Conservation (phyloP, 2,797 vertebrate species). For the Sciaenops ocellatus region DNA sequence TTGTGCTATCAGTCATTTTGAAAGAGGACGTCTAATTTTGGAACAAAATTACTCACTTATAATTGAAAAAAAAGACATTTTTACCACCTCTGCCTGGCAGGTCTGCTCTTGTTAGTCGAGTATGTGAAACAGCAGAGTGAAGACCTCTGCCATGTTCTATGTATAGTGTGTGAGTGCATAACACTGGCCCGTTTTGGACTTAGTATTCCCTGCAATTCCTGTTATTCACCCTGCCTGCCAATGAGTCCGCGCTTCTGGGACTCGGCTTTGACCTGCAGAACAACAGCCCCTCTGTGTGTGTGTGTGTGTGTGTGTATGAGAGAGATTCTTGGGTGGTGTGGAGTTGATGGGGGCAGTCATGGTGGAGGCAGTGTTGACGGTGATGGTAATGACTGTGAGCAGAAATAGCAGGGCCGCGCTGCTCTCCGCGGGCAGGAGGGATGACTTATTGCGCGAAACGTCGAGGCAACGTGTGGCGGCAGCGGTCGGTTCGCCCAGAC, state of each 20-base stretch:
- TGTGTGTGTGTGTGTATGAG: constrained; percentile 8
- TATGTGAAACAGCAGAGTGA: constrained; percentile 25
- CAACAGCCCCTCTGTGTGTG: constrained; percentile 39
- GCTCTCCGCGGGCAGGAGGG: constrained; percentile 21
- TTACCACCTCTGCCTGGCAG: not conserved
- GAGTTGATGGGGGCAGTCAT: constrained; percentile 26
- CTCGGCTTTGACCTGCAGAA: constrained; percentile 47
- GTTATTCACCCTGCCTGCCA: constrained; percentile 61
- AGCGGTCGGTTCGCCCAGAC: constrained; percentile 6
- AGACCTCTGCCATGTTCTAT: constrained; percentile 52
- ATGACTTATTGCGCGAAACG: constrained; percentile 49
- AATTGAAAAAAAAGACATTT: constrained; percentile 27
- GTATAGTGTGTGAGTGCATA: constrained; percentile 50
- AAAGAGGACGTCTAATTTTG: constrained; percentile 32
- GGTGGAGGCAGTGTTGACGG: constrained; percentile 38
- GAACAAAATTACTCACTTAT: not conserved
- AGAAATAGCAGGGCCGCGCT: constrained; percentile 48
- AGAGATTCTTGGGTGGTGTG: constrained; percentile 36
- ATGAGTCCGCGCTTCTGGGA: constrained; percentile 41
- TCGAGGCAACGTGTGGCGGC: not conserved
- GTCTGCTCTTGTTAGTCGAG: constrained; percentile 16
- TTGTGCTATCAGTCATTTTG: constrained; percentile 11
- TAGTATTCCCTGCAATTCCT: constrained; percentile 62
- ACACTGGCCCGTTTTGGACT: constrained; percentile 48
- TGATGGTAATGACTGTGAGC: constrained; percentile 62